Evolutionary conservation across 2,113 vertebrate genomes (phyloP), one percentile per base, ranked within the genome.

Genomic region (Macrotus californicus): DNA sequence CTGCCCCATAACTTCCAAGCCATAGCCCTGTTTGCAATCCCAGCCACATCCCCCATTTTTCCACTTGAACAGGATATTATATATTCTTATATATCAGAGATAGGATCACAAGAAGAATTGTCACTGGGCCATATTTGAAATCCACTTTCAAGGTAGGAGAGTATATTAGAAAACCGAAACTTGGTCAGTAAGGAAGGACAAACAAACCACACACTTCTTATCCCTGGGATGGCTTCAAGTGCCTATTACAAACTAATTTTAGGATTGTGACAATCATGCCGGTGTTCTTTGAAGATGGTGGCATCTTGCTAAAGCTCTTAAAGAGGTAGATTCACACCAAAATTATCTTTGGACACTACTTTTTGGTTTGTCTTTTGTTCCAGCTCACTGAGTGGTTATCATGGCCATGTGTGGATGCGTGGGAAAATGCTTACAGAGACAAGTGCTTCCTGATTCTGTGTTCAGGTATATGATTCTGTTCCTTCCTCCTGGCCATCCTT

Each of bases 161-260:
- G 9, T 81, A 56, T 80, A 87, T 96, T 67, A 81, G 87, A 89
- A 94, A 96, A 75, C 31, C 70, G n/a, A 87, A 94, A 89, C 72
- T 69, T 81, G n/a, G 39, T 94, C 66, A 77, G 29, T 46, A 48
- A 36, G 41, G 50, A 85, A 61, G 24, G 18, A 54, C 22, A 56
- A 59, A 61, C 6, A 50, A 91, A 92, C 83, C 29, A 21, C 4
- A 11, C 1, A 16, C 14, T 50, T 41, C 26, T 89, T 39, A 29
- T 66, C 41, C 36, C 22, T 3, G 36, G 67, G 48, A 92, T 29
- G 92, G 48, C 59, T 64, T 82, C 41, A 50, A 7, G n/a, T 34
- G 19, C 75, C 52, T 61, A 22, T 15, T 93, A 64, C 2, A 24
- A 85, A 76, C 22, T 67, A 85, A 88, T 84, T 80, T 94, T 90